Percentiles rank a stretch among this genome's conserved stretches.
phyloP scores from a whole-genome alignment of 2,113 vertebrate species.

The Elgaria multicarinata region DNA sequence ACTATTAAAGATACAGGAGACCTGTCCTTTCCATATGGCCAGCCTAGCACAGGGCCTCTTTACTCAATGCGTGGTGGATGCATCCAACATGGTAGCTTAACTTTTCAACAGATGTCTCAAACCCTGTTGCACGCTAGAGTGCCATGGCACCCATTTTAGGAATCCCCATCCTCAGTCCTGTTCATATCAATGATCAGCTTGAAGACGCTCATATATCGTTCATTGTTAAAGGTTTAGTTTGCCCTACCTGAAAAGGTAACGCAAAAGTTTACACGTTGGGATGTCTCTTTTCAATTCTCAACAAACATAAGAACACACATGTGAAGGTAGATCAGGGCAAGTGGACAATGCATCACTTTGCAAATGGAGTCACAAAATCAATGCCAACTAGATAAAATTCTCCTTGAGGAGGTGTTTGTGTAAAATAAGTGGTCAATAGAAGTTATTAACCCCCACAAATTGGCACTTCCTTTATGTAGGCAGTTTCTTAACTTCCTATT shows the following conservation, averaged over 20 bases:
- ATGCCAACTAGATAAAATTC: neutral
- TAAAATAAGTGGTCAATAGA: neutral
- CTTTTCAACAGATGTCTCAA: neutral
- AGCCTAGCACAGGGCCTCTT: too few relatives aligned
- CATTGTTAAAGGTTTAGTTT: neutral
- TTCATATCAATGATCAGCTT: too few relatives aligned
- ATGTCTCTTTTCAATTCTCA: neutral
- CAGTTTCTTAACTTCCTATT: rapidly evolving
- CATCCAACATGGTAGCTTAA: too few relatives aligned
- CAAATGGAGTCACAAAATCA: neutral
- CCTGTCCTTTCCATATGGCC: too few relatives aligned
- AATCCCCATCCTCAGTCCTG: too few relatives aligned
- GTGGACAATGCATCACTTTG: neutral
- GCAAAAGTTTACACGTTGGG: neutral
- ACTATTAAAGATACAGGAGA: too few relatives aligned
- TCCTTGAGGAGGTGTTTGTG: neutral
- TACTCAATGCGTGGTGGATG: too few relatives aligned
- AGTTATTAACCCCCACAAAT: neutral
- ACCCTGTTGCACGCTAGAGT: neutral
- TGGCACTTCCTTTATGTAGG: neutral
- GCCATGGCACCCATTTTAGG: neutral
- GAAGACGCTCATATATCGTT: too few relatives aligned
- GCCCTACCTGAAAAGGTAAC: neutral
- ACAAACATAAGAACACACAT: neutral
- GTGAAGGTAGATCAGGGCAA: neutral